Evolutionary conservation across 2,113 vertebrate species (phyloP).

Genomic region (Mesembrinibis cayennensis): DNA sequence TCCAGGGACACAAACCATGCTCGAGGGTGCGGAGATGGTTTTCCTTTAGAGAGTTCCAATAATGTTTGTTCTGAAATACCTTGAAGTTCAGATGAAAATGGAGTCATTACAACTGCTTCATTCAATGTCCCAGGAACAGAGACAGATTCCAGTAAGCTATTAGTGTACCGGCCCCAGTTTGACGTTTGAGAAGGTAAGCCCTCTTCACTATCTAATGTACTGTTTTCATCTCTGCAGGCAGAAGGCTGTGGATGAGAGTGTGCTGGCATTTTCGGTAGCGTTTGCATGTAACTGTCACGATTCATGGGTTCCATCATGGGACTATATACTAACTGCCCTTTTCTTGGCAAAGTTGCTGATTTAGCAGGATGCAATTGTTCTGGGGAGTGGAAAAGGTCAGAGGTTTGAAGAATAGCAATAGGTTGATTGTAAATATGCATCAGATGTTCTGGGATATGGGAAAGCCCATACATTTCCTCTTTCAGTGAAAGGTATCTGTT

Average conservation of each 20-base stretch:
- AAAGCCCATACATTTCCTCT: conserved; percentile 75
- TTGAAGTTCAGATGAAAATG: conserved; percentile 88
- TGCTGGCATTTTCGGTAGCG: conserved; percentile 82
- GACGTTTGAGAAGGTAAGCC: conserved; percentile 76
- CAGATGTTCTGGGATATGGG: conserved; percentile 82
- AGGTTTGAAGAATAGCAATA: conserved; percentile 86
- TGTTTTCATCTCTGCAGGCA: conserved; percentile 76
- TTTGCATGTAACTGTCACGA: conserved; percentile 86
- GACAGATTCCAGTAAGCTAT: conserved; percentile 89
- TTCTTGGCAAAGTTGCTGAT: conserved; percentile 90
- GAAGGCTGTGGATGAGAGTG: conserved; percentile 76
- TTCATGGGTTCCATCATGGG: conserved; percentile 77
- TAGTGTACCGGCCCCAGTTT: conserved; percentile 85
- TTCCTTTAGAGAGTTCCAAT: conserved; percentile 87
- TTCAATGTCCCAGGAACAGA: conserved; percentile 94
- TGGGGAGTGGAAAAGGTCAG: conserved; percentile 82
- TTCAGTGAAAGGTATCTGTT: conserved; percentile 74
- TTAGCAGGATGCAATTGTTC: conserved; percentile 82
- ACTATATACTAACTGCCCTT: conserved; percentile 78
- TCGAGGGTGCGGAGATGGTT: conserved; percentile 84
- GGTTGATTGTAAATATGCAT: conserved; percentile 89
- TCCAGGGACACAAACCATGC: conserved; percentile 97
- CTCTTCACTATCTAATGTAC: conserved; percentile 76
- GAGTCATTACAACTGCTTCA: conserved; percentile 88
- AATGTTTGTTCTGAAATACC: conserved; percentile 93